Evolutionary conservation across 2,888 invertebrate genomes (phyloP).

Genomic region (Dryomyza anilis): DNA sequence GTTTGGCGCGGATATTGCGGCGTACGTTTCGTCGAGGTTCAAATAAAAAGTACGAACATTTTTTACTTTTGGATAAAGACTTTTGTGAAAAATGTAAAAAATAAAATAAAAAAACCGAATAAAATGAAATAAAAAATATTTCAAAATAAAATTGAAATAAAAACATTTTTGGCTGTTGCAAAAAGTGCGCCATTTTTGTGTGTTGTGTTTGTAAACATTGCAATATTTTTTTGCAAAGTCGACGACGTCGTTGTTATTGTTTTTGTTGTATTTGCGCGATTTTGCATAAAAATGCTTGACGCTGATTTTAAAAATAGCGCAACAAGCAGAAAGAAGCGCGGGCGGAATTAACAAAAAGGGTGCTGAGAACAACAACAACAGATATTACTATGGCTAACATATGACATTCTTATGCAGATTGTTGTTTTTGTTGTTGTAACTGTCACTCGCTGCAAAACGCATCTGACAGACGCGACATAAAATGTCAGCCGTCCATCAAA

Average conservation of each 20-base stretch:
- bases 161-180: slow-evolving; percentile 3
- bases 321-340: neutral
- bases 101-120: neutral
- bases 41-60: neutral
- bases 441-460: slow-evolving; percentile 27
- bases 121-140: neutral
- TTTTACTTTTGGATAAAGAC: neutral
- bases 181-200: slow-evolving; percentile 23
- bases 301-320: slow-evolving; percentile 31
- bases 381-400: neutral
- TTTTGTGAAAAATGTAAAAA: neutral
- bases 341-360: slow-evolving; percentile 13
- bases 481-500: slow-evolving; percentile 57
- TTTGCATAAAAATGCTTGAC: slow-evolving; percentile 30
- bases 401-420: neutral
- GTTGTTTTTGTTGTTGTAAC: slow-evolving; percentile 4
- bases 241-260: slow-evolving; percentile 14
- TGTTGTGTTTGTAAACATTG: slow-evolving; percentile 20
- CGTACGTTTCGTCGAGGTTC: slow-evolving; percentile 23
- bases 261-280: neutral
- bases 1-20: slow-evolving; percentile 43
- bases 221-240: neutral
- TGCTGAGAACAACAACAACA: slow-evolving; percentile 5
- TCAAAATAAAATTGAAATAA: neutral
- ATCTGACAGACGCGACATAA: slow-evolving; percentile 53